phyloP scores from a whole-genome alignment of 1,140 invertebrate species.

The Heliothis subflexa region DNA sequence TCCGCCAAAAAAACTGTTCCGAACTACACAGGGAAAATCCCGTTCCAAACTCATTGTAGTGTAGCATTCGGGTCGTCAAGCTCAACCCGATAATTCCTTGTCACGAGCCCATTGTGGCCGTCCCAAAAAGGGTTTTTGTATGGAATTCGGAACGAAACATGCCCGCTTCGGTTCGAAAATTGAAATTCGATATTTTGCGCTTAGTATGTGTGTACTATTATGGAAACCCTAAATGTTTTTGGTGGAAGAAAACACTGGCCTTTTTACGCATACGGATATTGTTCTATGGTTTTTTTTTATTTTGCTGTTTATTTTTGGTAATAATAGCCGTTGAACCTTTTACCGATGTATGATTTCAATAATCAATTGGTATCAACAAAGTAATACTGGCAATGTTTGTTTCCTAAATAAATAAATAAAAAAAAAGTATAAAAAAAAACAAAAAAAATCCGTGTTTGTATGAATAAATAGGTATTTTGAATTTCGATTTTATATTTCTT shows the following conservation, averaged over 20 bases:
- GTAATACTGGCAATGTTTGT: no score
- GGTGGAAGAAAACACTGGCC: conserved; percentile 19
- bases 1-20: not conserved
- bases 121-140: conserved; percentile 53
- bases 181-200: conserved; percentile 46
- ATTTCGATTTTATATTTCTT: no score
- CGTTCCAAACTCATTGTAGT: conserved; percentile 41
- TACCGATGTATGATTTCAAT: no score
- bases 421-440: no score
- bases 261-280: conserved; percentile 5
- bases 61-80: conserved; percentile 48
- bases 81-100: conserved; percentile 54
- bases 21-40: conserved; percentile 16
- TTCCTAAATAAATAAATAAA: no score
- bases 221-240: conserved; percentile 30
- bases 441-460: no score
- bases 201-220: conserved; percentile 22
- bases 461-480: no score
- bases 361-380: no score
- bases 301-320: not conserved
- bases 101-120: conserved; percentile 52
- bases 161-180: conserved; percentile 15
- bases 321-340: no score
- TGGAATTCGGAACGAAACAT: conserved; percentile 21
- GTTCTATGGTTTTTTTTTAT: not conserved